These are phyloP conservation scores for Heliconius eleuchia DNA, from an alignment of 1,140 invertebrate genomes.

Conservation along the genomic window DNA sequence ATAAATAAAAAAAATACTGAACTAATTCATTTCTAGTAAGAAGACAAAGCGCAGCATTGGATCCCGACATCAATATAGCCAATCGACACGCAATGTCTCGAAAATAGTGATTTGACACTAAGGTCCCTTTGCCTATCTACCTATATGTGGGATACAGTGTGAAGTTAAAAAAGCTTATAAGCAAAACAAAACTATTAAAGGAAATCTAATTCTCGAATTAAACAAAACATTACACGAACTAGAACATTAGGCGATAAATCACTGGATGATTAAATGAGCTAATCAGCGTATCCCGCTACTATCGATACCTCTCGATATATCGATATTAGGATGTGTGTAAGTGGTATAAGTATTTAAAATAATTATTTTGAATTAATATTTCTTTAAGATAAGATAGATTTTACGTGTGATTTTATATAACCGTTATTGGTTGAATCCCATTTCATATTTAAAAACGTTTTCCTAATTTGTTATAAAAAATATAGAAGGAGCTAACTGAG, in stretches of 20 bases:
- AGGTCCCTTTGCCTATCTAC: not conserved
- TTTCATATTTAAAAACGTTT: no score
- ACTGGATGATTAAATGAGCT: conserved; percentile 11
- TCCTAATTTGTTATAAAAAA: no score
- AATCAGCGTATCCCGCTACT: conserved; percentile 10
- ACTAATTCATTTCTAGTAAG: no score
- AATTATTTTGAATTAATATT: no score
- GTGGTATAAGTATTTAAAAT: not conserved
- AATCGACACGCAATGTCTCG: no score
- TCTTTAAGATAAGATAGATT: no score
- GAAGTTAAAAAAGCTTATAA: not conserved
- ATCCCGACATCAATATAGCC: no score
- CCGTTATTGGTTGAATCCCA: no score
- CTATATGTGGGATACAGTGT: not conserved
- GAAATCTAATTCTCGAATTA: not conserved
- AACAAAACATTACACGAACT: conserved; percentile 15
- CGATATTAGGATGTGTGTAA: not conserved
- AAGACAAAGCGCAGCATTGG: no score
- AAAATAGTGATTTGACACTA: not conserved
- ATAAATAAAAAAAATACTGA: no score
- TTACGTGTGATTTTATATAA: no score
- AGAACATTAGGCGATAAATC: conserved; percentile 6
- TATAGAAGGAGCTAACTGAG: no score
- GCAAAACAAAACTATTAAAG: not conserved
- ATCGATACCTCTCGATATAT: conserved; percentile 2